phyloP scores from a whole-genome alignment of 2,888 invertebrate genomes.

The Lepidocyrtoides sp. region DNA sequence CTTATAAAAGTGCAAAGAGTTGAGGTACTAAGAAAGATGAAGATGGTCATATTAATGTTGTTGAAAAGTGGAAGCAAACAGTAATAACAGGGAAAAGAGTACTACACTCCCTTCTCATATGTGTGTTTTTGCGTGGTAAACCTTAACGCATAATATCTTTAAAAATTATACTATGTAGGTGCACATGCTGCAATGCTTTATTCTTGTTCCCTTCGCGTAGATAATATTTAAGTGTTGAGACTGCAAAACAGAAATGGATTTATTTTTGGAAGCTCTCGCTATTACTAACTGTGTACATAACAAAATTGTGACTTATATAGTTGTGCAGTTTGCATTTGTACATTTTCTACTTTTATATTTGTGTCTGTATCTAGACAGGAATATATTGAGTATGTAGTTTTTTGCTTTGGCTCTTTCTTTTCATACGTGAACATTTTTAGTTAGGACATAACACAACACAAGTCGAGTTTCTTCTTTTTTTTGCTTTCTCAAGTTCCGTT shows the following conservation, averaged over 20 bases:
- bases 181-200: neutral
- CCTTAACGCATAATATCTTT: neutral
- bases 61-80: slow-evolving; percentile 33
- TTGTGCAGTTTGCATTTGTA: slow-evolving; percentile 1
- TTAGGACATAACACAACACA: neutral
- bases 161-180: neutral
- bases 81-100: slow-evolving; percentile 21
- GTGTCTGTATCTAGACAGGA: neutral
- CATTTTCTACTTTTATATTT: neutral
- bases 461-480: slow-evolving; percentile 16
- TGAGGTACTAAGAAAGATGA: slow-evolving; percentile 12
- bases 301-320: neutral
- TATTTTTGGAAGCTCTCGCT: neutral
- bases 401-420: neutral
- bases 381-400: neutral
- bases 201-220: neutral
- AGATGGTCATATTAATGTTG: slow-evolving; percentile 13
- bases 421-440: neutral
- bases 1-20: slow-evolving; percentile 8
- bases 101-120: neutral
- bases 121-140: neutral
- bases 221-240: slow-evolving; percentile 12
- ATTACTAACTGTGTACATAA: neutral
- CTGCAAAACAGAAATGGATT: slow-evolving; percentile 25
- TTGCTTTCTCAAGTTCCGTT: slow-evolving; percentile 43